Evolutionary conservation across 2,797 vertebrate genomes (phyloP).

Genomic region (Cygnus olor): DNA sequence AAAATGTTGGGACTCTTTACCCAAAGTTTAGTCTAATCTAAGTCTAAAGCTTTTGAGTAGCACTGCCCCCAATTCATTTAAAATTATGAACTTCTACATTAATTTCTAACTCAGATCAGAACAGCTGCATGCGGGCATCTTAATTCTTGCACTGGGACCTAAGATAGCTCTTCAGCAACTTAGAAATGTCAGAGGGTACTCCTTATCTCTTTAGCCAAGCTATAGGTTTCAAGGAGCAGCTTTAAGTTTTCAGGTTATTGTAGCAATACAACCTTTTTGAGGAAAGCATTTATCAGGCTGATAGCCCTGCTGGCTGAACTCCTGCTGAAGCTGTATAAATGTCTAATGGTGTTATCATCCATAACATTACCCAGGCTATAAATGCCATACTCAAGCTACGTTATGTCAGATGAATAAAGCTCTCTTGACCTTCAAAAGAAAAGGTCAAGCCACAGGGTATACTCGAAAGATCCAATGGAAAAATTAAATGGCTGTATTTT

Average conservation of each 20-base stretch:
- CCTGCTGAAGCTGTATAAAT: slow-evolving; percentile 66
- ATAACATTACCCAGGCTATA: slow-evolving; percentile 60
- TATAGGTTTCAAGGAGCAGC: slow-evolving; percentile 42
- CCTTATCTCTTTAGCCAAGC: slow-evolving; percentile 34
- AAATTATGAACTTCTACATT: neutral
- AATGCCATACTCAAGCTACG: slow-evolving; percentile 56
- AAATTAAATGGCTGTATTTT: slow-evolving; percentile 1
- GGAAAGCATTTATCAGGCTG: slow-evolving; percentile 66
- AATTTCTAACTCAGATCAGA: slow-evolving; percentile 9
- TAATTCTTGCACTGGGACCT: slow-evolving; percentile 2
- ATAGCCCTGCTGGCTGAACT: slow-evolving; percentile 59
- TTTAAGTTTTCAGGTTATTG: slow-evolving; percentile 47
- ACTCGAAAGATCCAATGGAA: neutral
- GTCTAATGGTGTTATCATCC: slow-evolving; percentile 55
- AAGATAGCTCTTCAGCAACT: slow-evolving; percentile 31
- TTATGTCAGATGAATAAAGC: slow-evolving; percentile 47
- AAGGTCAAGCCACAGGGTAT: slow-evolving; percentile 23
- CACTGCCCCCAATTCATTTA: neutral
- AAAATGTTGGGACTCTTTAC: neutral
- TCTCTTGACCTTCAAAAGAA: slow-evolving; percentile 61
- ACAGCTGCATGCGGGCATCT: neutral
- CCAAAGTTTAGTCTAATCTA: neutral
- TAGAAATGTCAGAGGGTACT: slow-evolving; percentile 26
- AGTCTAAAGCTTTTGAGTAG: neutral
- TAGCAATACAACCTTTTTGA: slow-evolving; percentile 58